Percentiles rank a stretch among this genome's conserved stretches.
phyloP scores from a whole-genome alignment of 2,888 invertebrate genomes.

The Caenorhabditis macrosperma region DNA sequence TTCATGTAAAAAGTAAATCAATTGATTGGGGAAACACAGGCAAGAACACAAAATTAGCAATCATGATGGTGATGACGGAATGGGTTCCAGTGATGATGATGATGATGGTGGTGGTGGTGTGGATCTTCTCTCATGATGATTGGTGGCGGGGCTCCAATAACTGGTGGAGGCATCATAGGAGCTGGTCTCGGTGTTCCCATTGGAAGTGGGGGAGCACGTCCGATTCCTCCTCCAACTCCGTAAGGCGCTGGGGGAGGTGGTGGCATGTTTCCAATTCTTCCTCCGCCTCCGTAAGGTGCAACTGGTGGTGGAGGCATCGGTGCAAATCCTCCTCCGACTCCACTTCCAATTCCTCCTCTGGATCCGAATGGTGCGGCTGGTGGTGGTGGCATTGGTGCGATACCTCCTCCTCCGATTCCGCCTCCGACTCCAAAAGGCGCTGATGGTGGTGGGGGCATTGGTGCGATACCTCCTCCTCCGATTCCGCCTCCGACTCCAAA shows the following conservation, averaged over 20 bases:
- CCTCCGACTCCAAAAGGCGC: neutral
- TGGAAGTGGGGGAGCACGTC: neutral
- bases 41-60: neutral
- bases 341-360: neutral
- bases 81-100: conserved; percentile 5
- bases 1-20: too few species aligned
- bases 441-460: neutral
- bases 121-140: neutral
- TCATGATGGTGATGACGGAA: conserved; percentile 6
- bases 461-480: neutral
- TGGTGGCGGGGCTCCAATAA: conserved; percentile 1
- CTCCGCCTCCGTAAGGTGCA: neutral
- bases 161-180: neutral
- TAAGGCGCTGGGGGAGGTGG: neutral
- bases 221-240: neutral
- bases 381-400: too few species aligned
- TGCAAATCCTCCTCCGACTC: too few species aligned
- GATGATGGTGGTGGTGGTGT: neutral
- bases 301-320: neutral
- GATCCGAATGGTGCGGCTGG: neutral
- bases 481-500: neutral
- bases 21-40: too few species aligned
- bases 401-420: neutral
- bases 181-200: too few species aligned
- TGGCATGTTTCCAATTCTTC: neutral